Base-by-base conservation (phyloP, 2,888 invertebrate species). In the Conistra vaccinii region DNA sequence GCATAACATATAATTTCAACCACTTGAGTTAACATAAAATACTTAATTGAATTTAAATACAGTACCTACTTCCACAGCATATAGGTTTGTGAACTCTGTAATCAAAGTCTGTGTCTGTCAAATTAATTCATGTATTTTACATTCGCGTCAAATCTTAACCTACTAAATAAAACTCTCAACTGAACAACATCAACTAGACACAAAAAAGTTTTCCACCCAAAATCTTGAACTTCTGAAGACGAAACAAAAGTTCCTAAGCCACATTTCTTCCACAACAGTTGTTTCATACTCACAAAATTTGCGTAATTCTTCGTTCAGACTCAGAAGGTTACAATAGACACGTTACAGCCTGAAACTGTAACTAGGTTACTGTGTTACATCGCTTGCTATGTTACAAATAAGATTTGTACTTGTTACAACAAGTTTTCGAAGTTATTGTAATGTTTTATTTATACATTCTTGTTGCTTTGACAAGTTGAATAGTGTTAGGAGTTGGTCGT, bases 381-480 rank as follows among this genome's bases (percentile, higher is more conserved):
- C n/a, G 63, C 85, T 80, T 62, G 63, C 76, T 76, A 86, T 53
- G 76, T 86, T 83, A 83, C 86, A 86, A 86, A 86, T 78, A 86
- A 80, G 73, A 83, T 86, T 83, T 80, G 83, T 76, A 70, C 76
- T 84, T 73, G 82, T 86, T 72, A 76, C 80, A 74, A 71, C 63
- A 84, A 85, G 76, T 85, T 86, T 73, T 69, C 57, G 17, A 83
- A 80, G 66, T 76, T 62, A 76, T 86, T 85, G 74, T 68, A 80
- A 72, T 83, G 80, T 86, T 84, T 83, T 86, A 80, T 80, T 83
- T 78, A 73, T 75, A 70, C 55, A 61, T 69, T 76, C 80, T 72
- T 71, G 76, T 81, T 72, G 67, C 73, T 71, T 78, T 78, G 73
- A 68, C 60, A 84, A 84, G 69, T 77, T 63, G 55, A 66, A 63